Evolutionary conservation across 2,888 invertebrate species (phyloP), one percentile per base, ranked within the genome.

Genomic region (Leucophenga montana): DNA sequence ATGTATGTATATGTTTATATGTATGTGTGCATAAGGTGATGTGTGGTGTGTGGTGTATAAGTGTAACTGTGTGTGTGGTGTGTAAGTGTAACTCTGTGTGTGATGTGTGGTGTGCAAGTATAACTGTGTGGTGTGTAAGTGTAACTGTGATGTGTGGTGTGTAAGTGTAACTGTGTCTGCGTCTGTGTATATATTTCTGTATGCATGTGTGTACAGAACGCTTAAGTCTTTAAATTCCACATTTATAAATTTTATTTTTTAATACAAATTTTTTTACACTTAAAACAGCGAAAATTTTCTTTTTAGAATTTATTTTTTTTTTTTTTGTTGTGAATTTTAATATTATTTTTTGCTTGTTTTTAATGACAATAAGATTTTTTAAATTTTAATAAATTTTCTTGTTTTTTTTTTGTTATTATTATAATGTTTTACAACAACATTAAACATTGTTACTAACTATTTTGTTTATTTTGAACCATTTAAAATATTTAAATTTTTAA

Each of bases 371-470:
- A 27, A 27, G 27, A 27, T 27, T 2, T 16, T 61, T 39, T 39
- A 39, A 39, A 27, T 39, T 18, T 62, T 62, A 14, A 46, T 46
- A 46, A n/a, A 31, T 54, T 48, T 68, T 66, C 39, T 54, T 64
- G 46, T 67, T 8, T 66, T 39, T 68, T 31, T 62, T 39, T 57
- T 65, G 44, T 8, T 44, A 57, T 59, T 31, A 18, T 46, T 62
- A 18, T n/a, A 18, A 20, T 56, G 57, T 76, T 75, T 74, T 74
- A 66, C 66, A 31, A 66, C 71, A 66, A 64, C n/a, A n/a, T 71
- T 67, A 67, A 67, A 67, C 46, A 20, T 71, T 68, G 22, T 67
- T 46, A 27, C 62, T 64, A 64, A 13, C 62, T 64, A 64, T 6
- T 22, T 56, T 20, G 39, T 39, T 67, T 46, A 50, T 31, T 59